Evolutionary conservation across 1,140 invertebrate genomes (phyloP).

Genomic region (Drosophila busckii): DNA sequence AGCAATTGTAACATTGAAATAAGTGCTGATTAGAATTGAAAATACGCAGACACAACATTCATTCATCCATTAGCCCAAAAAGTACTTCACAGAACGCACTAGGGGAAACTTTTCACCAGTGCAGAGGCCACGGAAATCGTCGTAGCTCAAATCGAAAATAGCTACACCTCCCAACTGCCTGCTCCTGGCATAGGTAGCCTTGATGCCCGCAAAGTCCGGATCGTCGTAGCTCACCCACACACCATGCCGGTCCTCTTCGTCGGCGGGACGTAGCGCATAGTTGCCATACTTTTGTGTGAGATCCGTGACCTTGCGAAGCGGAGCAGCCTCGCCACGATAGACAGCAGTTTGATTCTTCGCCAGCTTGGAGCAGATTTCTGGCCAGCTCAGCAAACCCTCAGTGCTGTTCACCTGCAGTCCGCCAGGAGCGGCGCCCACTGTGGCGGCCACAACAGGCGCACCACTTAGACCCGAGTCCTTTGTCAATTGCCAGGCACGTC

Average conservation of each 20-base stretch:
- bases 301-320: slow-evolving; percentile 85
- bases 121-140: slow-evolving; percentile 90
- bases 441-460: slow-evolving; percentile 85
- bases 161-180: slow-evolving; percentile 90
- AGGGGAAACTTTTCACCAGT: slow-evolving; percentile 87
- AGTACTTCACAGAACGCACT: slow-evolving; percentile 81
- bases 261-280: slow-evolving; percentile 85
- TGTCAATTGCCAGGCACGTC: slow-evolving; percentile 89
- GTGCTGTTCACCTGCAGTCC: slow-evolving; percentile 83
- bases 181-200: slow-evolving; percentile 85
- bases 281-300: slow-evolving; percentile 87
- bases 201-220: slow-evolving; percentile 89
- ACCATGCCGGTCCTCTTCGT: slow-evolving; percentile 84
- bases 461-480: slow-evolving; percentile 86
- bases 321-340: slow-evolving; percentile 82
- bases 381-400: slow-evolving; percentile 83
- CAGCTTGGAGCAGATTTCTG: slow-evolving; percentile 82
- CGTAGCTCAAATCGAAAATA: slow-evolving; percentile 87
- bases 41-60: slow-evolving; percentile 1
- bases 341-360: slow-evolving; percentile 79
- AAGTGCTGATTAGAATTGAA: slow-evolving; percentile 37
- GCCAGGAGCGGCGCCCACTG: slow-evolving; percentile 81
- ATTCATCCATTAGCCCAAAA: slow-evolving; percentile 55
- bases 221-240: slow-evolving; percentile 96
- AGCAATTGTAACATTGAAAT: slow-evolving; percentile 35